These are phyloP conservation scores for Parazoanthus darwini DNA, from an alignment of 92 coral and sea anemone species.

Conservation along the genomic window DNA sequence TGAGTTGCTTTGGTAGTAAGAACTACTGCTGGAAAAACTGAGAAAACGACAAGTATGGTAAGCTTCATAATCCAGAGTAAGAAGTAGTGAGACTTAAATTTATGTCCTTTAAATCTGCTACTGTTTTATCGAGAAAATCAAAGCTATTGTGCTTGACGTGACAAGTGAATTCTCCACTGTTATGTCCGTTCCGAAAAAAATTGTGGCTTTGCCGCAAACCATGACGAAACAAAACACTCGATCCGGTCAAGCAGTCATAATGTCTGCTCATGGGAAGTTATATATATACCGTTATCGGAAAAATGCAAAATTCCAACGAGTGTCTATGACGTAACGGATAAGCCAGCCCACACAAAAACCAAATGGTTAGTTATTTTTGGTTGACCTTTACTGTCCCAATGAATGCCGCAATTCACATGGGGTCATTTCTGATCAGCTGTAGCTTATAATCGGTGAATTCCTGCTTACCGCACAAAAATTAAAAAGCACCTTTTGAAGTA, in stretches of 20 bases:
- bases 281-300: neutral
- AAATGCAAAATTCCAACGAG: constrained; percentile 12
- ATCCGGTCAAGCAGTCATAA: neutral
- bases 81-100: neutral
- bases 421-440: neutral
- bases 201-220: neutral
- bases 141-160: neutral
- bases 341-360: neutral
- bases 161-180: neutral
- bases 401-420: neutral
- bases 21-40: neutral
- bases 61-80: neutral
- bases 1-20: neutral
- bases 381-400: neutral
- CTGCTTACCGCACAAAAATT: too few relatives aligned
- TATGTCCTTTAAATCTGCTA: neutral
- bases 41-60: neutral
- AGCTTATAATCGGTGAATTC: too few relatives aligned
- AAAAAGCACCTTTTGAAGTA: neutral
- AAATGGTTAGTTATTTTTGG: neutral
- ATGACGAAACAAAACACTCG: neutral
- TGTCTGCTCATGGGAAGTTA: neutral
- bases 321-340: constrained; percentile 1
- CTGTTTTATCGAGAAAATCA: neutral
- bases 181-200: neutral